A percentile compares a stretch with the other conserved stretches of the same genome.
Conservation (phyloP, 2,113 vertebrate species). For the Laticauda colubrina region DNA sequence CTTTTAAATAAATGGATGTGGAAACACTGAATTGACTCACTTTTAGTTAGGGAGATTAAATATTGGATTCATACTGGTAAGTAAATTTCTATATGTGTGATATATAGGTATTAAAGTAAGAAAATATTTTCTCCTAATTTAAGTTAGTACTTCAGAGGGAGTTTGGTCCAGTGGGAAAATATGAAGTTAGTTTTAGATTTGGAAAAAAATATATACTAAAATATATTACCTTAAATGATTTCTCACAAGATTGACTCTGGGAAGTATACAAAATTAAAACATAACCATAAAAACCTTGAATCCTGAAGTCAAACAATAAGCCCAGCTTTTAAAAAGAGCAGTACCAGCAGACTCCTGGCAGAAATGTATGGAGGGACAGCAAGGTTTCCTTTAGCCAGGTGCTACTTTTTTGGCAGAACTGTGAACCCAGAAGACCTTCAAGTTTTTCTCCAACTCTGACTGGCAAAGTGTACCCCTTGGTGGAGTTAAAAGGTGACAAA, state of each 20-base stretch:
- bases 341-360: neutral
- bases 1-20: neutral
- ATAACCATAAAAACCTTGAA: neutral
- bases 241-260: neutral
- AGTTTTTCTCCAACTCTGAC: neutral
- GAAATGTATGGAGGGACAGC: neutral
- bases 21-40: neutral
- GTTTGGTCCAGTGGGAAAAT: neutral
- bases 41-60: neutral
- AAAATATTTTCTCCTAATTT: neutral
- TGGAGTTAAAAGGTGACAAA: neutral
- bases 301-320: neutral
- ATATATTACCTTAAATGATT: neutral
- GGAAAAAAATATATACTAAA: neutral
- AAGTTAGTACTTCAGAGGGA: neutral
- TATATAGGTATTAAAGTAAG: neutral
- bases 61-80: neutral
- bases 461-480: neutral
- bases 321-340: neutral
- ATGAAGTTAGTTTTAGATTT: neutral
- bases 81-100: neutral
- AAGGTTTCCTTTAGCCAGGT: neutral
- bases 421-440: neutral
- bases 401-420: neutral
- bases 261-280: neutral